Conservation (phyloP, 2,888 invertebrate genomes). For the Lasiommata megera region DNA sequence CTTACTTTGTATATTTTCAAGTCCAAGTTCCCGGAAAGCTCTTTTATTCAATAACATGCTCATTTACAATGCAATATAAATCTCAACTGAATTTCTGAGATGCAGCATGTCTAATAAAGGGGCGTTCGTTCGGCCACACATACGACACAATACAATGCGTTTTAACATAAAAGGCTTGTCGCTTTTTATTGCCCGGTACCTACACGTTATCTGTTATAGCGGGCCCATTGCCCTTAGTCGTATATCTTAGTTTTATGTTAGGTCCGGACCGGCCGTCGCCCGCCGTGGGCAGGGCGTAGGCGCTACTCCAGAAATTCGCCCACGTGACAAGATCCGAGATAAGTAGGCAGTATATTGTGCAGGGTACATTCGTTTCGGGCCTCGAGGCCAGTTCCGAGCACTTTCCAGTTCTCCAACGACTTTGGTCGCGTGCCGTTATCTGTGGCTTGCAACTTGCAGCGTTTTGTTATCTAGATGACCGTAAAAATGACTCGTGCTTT, state of each 20-base stretch:
- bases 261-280: constrained; percentile 8
- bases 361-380: constrained; percentile 37
- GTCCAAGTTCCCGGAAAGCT: constrained; percentile 13
- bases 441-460: constrained; percentile 23
- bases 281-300: constrained; percentile 55
- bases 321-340: constrained; percentile 69
- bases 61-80: constrained; percentile 35
- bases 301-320: constrained; percentile 69
- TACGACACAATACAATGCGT: constrained; percentile 46
- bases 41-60: constrained; percentile 15
- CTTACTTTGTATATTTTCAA: constrained; percentile 7
- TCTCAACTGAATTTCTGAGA: constrained; percentile 29
- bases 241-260: constrained; percentile 67
- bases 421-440: constrained; percentile 54
- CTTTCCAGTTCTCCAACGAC: constrained; percentile 59
- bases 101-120: constrained; percentile 33
- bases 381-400: constrained; percentile 65
- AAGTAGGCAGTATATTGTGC: constrained; percentile 42
- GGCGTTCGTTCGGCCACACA: constrained; percentile 44
- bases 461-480: constrained; percentile 26
- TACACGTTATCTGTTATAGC: constrained; percentile 64
- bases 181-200: constrained; percentile 48
- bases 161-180: constrained; percentile 61
- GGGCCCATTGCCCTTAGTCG: constrained; percentile 52
- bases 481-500: constrained; percentile 6